Evolutionary conservation across 64 coral and sea anemone species (phyloP), one percentile per base, ranked within the genome.

Genomic region (Actinia equina): DNA sequence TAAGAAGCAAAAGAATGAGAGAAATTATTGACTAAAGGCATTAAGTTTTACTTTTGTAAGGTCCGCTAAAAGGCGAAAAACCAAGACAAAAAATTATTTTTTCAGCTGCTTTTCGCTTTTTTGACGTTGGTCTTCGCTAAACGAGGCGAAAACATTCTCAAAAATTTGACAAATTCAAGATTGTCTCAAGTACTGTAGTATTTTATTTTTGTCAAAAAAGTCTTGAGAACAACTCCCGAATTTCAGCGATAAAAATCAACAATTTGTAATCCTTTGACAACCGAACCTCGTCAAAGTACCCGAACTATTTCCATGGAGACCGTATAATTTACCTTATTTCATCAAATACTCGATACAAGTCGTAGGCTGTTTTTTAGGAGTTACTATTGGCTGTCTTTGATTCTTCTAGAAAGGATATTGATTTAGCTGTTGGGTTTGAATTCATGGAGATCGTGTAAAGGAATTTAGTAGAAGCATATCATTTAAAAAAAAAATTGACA

Each of bases 271-370:
- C 69, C 69, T 44, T 49, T 81, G 78, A 81, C 78, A 81, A 81
- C 78, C 44, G 26, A 81, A 81, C 14, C 52, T 81, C 78, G 78
- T 81, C 78, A 81, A 81, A 81, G 78, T 81, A 49, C 43, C 18
- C 7, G 14, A 20, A 81, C 14, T 20, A 37, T 81, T 81, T 9
- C 78, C 43, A 81, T 81, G 17, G 78, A 81, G 52, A 81, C 49
- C 17, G 77, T 79, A 79, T 79, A 79, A 81, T 81, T 81, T 52
- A 23, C 78, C 7, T 30, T 37, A 27, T 74, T 26, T 74, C n/a
- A 74, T 74, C 41, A 27, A 41, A 13, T 74, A 41, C 27, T 41
- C 12, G 69, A 30, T 30, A 27, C 26, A 12, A 74, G 11, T 41
- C 41, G 9, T 27, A 41, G 2, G 12, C 25, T 25, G 10, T 2